These are phyloP conservation scores for Drosophila lowei DNA, from an alignment of 1,140 invertebrate species.

Conservation along the genomic window DNA sequence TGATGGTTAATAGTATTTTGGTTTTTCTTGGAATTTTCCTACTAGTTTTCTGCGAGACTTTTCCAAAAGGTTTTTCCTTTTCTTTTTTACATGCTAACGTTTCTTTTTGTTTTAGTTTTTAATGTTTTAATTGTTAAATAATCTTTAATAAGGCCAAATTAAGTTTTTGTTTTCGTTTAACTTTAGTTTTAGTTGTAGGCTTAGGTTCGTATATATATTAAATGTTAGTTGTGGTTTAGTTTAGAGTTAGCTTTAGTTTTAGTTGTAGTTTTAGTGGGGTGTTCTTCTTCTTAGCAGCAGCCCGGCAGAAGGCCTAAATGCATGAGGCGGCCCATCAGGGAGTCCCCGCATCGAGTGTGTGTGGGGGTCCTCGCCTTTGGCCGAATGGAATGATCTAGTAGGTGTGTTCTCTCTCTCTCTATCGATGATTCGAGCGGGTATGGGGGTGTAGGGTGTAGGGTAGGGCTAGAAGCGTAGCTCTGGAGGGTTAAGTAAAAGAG, in stretches of 20 bases:
- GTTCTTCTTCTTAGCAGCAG: slow-evolving; percentile 55
- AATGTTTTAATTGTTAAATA: slow-evolving; percentile 66
- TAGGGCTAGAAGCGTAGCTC: slow-evolving; percentile 28
- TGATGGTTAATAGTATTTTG: slow-evolving; percentile 64
- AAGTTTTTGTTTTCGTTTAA: slow-evolving; percentile 62
- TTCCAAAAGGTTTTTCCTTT: slow-evolving; percentile 58
- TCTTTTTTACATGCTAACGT: slow-evolving; percentile 33
- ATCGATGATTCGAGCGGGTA: slow-evolving; percentile 1
- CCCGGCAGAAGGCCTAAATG: slow-evolving; percentile 69
- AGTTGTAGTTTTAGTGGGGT: slow-evolving; percentile 33
- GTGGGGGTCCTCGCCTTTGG: slow-evolving; percentile 50
- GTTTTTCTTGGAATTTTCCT: slow-evolving; percentile 73
- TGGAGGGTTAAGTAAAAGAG: slow-evolving; percentile 49
- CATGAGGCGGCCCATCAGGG: slow-evolving; percentile 36
- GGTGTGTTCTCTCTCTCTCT: slow-evolving; percentile 42
- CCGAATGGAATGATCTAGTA: slow-evolving; percentile 80
- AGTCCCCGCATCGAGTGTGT: slow-evolving; percentile 21
- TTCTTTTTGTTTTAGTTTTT: slow-evolving; percentile 1
- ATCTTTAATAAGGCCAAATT: slow-evolving; percentile 81
- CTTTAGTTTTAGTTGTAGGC: slow-evolving; percentile 3
- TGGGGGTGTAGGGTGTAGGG: background rate
- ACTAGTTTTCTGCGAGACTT: slow-evolving; percentile 70
- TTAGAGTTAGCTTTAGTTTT: slow-evolving; percentile 42
- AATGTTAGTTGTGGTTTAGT: slow-evolving; percentile 48
- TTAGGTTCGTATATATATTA: slow-evolving; percentile 48